Evolutionary conservation across 2,888 invertebrate species (phyloP), one percentile per base, ranked within the genome.

Genomic region (Drosophila melanosoma): DNA sequence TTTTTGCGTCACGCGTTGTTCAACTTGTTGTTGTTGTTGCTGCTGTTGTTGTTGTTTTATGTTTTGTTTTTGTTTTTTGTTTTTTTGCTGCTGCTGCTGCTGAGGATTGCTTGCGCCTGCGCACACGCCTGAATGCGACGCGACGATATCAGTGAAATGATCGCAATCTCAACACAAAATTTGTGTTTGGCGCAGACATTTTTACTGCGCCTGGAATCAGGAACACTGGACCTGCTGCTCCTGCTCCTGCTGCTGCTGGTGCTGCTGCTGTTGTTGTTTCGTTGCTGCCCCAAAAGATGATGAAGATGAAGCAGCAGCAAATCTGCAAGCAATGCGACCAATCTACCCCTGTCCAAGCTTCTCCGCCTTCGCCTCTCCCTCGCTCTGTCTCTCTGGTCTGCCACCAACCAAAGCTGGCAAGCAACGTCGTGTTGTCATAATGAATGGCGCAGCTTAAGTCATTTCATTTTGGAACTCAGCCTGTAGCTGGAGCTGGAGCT

Each of bases 361-460:
- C 36, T 42, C 52, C 10, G 35, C 3, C 29, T 15, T 10, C 6
- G 62, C 64, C 69, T 61, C 58, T 52, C n/a, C 7, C 42, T 49
- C 38, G 53, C 26, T 23, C 26, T 11, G 48, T 59, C 68, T 63
- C 56, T 33, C 38, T 20, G 40, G 49, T 1, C n/a, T 29, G 20
- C 42, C 51, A 64, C 66, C 69, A 61, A n/a, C 54, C 63, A 58
- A 69, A 32, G 38, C 60, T 67, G 59, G 54, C 51, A 66, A 57
- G 62, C 71, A 76, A 74, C 81, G 86, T 88, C 91, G 91, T 92
- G 91, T 92, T 91, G 91, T 91, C 92, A 91, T 92, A 91, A 92
- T 91, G 91, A 91, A 91, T 91, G 92, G 91, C 79, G 86, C 90
- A 89, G 90, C 90, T 90, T 84, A 90, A 91, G 90, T 92, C 91